These are phyloP conservation scores for Plemyria rubiginata DNA, from an alignment of 2,888 invertebrate genomes.

Conservation along the genomic window DNA sequence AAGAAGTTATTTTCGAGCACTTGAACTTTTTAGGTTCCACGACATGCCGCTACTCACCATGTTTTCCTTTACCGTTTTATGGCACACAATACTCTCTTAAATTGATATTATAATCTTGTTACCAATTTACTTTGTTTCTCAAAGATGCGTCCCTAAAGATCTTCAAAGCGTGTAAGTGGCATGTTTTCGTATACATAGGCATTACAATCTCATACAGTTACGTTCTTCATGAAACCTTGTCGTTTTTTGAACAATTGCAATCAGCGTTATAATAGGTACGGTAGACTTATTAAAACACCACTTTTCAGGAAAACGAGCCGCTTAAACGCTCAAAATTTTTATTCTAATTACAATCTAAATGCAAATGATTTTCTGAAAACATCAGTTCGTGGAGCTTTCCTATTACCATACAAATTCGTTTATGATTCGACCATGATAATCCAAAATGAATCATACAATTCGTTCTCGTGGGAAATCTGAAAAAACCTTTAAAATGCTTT, in stretches of 20 bases:
- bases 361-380: constrained; percentile 3
- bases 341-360: constrained; percentile 1
- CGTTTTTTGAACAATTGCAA: neutral
- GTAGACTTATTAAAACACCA: neutral
- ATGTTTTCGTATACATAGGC: neutral
- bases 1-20: too few relatives aligned
- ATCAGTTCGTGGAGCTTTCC: neutral
- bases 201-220: neutral
- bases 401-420: constrained; percentile 1
- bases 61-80: too few relatives aligned
- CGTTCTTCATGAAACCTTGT: neutral
- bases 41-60: too few relatives aligned
- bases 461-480: neutral
- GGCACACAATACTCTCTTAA: too few relatives aligned
- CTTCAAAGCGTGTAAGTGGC: neutral
- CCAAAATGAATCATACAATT: neutral
- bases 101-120: neutral
- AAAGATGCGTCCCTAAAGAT: neutral
- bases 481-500: neutral
- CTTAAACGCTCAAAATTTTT: neutral
- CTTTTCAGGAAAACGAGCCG: neutral
- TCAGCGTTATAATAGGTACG: neutral
- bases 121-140: neutral
- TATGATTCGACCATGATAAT: neutral
- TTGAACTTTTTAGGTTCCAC: too few relatives aligned